Conservation (phyloP, 2,888 invertebrate species). For the Melipona beecheii region DNA sequence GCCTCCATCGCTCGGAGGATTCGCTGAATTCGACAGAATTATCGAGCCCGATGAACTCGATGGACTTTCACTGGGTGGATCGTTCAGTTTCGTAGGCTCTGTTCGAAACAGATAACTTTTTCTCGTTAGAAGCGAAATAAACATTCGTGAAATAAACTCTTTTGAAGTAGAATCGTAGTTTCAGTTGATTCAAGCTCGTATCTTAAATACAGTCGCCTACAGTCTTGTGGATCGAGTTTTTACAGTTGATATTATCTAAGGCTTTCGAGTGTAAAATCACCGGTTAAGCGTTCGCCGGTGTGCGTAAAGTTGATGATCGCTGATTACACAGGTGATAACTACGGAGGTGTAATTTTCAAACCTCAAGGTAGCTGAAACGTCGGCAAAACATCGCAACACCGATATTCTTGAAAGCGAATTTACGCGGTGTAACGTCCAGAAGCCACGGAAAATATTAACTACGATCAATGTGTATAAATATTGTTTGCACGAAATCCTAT, state of each 20-base stretch:
- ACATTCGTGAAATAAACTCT: neutral
- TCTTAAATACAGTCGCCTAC: neutral
- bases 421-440: neutral
- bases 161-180: neutral
- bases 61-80: neutral
- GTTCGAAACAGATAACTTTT: neutral
- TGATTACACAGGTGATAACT: slow-evolving; percentile 15
- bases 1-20: neutral
- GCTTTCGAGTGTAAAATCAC: slow-evolving; percentile 14
- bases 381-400: neutral
- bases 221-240: neutral
- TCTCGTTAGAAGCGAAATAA: neutral
- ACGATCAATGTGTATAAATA: slow-evolving; percentile 6
- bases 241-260: neutral
- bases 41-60: neutral
- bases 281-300: slow-evolving; percentile 2
- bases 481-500: neutral
- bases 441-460: neutral
- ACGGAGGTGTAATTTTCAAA: slow-evolving; percentile 1
- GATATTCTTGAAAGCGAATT: neutral
- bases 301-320: slow-evolving; percentile 10
- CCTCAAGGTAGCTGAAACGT: neutral
- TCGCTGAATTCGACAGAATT: neutral
- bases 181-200: neutral
- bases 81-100: neutral